Conservation (phyloP, 2,888 invertebrate genomes). For the Leuctra nigra region DNA sequence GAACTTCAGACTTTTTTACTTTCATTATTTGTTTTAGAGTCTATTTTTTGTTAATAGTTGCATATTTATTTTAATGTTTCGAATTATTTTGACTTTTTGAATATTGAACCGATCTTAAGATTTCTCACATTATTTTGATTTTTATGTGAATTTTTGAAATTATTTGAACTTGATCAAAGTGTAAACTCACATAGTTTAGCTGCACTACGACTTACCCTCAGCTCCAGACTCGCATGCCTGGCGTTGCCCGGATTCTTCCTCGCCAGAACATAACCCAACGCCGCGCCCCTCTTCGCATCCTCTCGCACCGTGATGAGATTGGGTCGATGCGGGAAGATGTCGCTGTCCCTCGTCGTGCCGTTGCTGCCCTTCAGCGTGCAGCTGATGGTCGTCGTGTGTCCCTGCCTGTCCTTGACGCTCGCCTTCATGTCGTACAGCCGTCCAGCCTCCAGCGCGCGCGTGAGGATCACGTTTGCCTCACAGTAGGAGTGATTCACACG, state of each 20-base stretch:
- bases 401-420: constrained; percentile 64
- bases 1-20: too few species aligned
- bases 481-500: constrained; percentile 81
- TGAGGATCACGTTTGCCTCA: constrained; percentile 79
- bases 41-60: too few species aligned
- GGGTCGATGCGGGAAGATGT: constrained; percentile 66
- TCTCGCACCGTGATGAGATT: constrained; percentile 68
- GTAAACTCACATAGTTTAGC: too few species aligned
- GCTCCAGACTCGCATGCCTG: constrained; percentile 73
- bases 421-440: constrained; percentile 65
- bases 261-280: constrained; percentile 74
- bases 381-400: constrained; percentile 64
- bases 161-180: too few species aligned
- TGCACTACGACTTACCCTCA: constrained; percentile 71
- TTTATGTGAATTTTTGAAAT: too few species aligned
- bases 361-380: constrained; percentile 80
- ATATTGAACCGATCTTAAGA: too few species aligned
- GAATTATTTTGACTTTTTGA: too few species aligned
- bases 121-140: too few species aligned
- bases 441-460: constrained; percentile 69
- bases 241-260: constrained; percentile 71
- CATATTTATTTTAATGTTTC: too few species aligned
- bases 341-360: constrained; percentile 49
- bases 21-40: too few species aligned
- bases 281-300: constrained; percentile 72